Percentiles rank a stretch among this genome's conserved stretches.
Evolutionary conservation across 2,888 invertebrate species (phyloP).

Genomic region (Oscheius onirici): DNA sequence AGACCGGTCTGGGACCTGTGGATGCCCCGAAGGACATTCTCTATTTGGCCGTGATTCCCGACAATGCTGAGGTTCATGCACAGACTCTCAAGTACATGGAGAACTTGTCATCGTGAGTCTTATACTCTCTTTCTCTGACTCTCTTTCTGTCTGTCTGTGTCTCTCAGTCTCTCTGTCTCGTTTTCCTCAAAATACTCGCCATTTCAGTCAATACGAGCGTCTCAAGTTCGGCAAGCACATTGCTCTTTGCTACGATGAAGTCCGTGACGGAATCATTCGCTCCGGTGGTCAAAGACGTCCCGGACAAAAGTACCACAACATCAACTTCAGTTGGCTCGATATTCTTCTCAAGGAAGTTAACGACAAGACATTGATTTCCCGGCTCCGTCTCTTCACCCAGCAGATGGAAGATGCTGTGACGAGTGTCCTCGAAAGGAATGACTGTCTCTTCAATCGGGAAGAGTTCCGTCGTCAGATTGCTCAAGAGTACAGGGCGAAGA

Average conservation of each 20-base stretch:
- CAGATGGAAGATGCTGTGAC: constrained; percentile 44
- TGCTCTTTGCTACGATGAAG: constrained; percentile 20
- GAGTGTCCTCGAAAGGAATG: constrained; percentile 26
- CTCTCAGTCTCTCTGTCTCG: too few species aligned
- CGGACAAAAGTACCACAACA: constrained; percentile 15
- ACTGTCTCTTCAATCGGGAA: constrained; percentile 37
- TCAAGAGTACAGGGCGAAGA: constrained; percentile 27
- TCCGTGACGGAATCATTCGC: constrained; percentile 28
- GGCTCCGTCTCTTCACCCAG: constrained; percentile 38
- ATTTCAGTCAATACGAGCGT: constrained; percentile 81
- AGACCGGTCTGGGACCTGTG: constrained; percentile 93
- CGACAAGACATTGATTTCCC: constrained; percentile 37
- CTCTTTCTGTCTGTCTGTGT: neutral
- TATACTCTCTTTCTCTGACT: too few species aligned
- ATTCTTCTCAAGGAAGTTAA: constrained; percentile 37
- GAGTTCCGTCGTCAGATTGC: constrained; percentile 42
- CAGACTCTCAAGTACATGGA: constrained; percentile 76
- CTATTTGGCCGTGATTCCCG: constrained; percentile 92
- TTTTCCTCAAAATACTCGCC: too few species aligned
- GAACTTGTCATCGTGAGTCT: constrained; percentile 45
- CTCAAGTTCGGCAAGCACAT: constrained; percentile 90
- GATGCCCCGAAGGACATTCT: constrained; percentile 92
- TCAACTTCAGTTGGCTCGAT: constrained; percentile 36
- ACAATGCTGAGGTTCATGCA: constrained; percentile 84
- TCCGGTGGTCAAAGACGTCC: constrained; percentile 15